These are phyloP conservation scores for Drosophila longiperda DNA, from an alignment of 2,888 invertebrate species.

Conservation along the genomic window DNA sequence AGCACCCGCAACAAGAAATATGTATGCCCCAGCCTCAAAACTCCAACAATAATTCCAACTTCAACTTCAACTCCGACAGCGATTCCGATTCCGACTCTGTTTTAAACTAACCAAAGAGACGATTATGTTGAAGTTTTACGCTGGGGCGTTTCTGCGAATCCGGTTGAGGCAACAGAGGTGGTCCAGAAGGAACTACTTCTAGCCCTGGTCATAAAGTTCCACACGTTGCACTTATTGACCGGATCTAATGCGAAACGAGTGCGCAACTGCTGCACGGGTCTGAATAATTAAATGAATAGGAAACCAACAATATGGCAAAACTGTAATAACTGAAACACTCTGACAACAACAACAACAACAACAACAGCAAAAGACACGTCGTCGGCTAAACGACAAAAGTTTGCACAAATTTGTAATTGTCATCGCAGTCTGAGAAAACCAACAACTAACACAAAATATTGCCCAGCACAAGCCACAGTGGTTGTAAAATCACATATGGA, in stretches of 20 bases:
- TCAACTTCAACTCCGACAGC: constrained; percentile 9
- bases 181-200: constrained; percentile 39
- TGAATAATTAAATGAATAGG: constrained; percentile 70
- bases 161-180: constrained; percentile 44
- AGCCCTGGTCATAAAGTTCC: constrained; percentile 15
- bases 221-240: constrained; percentile 32
- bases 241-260: constrained; percentile 59
- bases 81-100: neutral
- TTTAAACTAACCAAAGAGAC: constrained; percentile 40
- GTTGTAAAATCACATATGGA: constrained; percentile 19
- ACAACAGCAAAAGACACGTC: constrained; percentile 13
- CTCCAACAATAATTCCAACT: constrained; percentile 22
- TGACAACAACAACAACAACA: constrained; percentile 16
- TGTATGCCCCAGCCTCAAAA: constrained; percentile 35
- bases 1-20: constrained; percentile 70
- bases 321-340: constrained; percentile 41
- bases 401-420: constrained; percentile 72
- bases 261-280: constrained; percentile 40
- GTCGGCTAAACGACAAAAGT: constrained; percentile 35
- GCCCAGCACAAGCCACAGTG: constrained; percentile 32
- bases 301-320: constrained; percentile 63
- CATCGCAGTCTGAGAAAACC: constrained; percentile 40
- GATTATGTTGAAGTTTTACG: constrained; percentile 39
- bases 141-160: constrained; percentile 65
- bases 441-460: constrained; percentile 8